Percentiles rank a stretch among this genome's conserved stretches.
Evolutionary conservation across 2,888 invertebrate species (phyloP).

Genomic region (Abscondita cerata): DNA sequence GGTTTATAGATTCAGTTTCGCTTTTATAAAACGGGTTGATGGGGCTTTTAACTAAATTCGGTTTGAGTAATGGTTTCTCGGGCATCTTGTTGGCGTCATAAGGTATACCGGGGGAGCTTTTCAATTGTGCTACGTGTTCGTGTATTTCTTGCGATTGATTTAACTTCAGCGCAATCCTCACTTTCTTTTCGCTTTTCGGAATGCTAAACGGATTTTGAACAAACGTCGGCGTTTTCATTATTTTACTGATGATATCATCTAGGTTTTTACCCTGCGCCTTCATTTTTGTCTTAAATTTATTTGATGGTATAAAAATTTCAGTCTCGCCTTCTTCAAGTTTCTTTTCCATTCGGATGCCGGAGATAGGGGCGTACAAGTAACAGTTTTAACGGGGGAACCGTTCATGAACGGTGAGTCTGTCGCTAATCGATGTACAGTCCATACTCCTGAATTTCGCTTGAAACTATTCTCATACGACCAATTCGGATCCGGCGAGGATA

Average conservation of each 20-base stretch:
- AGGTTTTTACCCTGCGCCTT: constrained; percentile 25
- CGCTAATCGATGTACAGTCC: constrained; percentile 45
- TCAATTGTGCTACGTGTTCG: constrained; percentile 75
- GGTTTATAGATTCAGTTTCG: constrained; percentile 52
- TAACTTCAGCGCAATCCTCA: constrained; percentile 74
- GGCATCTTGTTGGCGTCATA: constrained; percentile 76
- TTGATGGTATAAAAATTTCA: constrained; percentile 51
- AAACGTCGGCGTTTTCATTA: background rate
- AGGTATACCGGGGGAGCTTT: constrained; percentile 76
- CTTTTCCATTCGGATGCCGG: constrained; percentile 56
- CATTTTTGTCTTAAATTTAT: constrained; percentile 42
- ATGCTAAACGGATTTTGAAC: constrained; percentile 45
- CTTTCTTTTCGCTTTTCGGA: constrained; percentile 65
- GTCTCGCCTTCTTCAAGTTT: constrained; percentile 58
- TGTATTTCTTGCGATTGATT: constrained; percentile 75
- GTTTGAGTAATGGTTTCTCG: constrained; percentile 74
- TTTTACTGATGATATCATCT: constrained; percentile 8
- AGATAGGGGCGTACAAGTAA: no score
- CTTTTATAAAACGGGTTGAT: constrained; percentile 80
- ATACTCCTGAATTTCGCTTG: constrained; percentile 53
- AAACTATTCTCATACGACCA: constrained; percentile 46
- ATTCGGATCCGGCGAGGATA: constrained; percentile 8
- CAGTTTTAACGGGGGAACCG: no score
- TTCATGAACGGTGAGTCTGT: background rate
- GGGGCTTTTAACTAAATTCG: constrained; percentile 68